These are phyloP conservation scores for Myripristis jacobus DNA, from an alignment of 2,797 vertebrate species.

Conservation along the genomic window DNA sequence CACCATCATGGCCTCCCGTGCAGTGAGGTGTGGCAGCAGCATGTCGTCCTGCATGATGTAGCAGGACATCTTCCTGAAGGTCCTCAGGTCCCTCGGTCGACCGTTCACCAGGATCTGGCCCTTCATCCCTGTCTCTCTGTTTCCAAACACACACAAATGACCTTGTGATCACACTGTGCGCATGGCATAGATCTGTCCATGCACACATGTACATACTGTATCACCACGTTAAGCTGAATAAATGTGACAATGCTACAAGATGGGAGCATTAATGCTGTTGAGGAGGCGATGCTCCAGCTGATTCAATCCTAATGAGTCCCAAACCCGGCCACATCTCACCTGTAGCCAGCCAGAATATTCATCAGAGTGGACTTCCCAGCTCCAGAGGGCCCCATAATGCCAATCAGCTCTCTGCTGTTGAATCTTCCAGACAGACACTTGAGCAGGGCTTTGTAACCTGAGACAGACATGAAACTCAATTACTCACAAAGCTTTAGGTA, in stretches of 20 bases:
- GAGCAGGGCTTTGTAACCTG: constrained; percentile 97
- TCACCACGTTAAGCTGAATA: not conserved
- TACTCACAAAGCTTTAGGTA: not conserved
- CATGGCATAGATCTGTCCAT: not conserved
- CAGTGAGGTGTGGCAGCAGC: constrained; percentile 94
- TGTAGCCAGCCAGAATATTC: constrained; percentile 99
- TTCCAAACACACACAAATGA: constrained; percentile 15
- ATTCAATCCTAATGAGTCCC: too few relatives aligned
- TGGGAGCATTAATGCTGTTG: not conserved
- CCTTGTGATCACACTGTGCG: not conserved
- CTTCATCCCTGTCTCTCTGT: constrained; percentile 96
- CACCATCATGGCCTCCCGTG: constrained; percentile 98
- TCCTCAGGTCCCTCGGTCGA: constrained; percentile 90
- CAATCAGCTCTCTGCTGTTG: constrained; percentile 94
- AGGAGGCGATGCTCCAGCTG: not conserved
- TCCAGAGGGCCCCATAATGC: constrained; percentile 98
- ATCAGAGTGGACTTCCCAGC: constrained; percentile 97
- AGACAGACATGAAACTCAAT: constrained; percentile 8
- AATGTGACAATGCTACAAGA: not conserved
- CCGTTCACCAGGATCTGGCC: constrained; percentile 96
- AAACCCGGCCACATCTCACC: constrained; percentile 81
- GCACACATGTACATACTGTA: too few relatives aligned
- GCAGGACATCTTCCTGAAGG: constrained; percentile 99
- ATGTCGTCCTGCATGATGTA: constrained; percentile 99
- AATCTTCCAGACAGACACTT: constrained; percentile 98